Evolutionary conservation across 2,113 vertebrate genomes (phyloP).

Genomic region (Protobothrops mucrosquamatus): DNA sequence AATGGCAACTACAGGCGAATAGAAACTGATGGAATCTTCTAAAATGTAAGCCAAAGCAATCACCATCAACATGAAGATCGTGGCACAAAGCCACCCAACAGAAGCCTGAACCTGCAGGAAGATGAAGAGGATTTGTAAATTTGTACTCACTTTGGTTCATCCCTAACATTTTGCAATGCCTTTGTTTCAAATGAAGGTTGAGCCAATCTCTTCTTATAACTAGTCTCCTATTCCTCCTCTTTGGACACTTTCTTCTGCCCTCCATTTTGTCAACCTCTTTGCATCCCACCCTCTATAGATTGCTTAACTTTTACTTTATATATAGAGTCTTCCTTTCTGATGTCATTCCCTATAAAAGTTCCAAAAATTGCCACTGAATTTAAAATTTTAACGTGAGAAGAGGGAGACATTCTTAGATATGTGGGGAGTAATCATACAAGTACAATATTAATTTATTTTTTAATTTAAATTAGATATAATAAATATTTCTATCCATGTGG

Average conservation of each 20-base stretch:
- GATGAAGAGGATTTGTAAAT: background rate
- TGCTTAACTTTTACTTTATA: background rate
- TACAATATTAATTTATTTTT: background rate
- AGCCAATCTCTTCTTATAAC: background rate
- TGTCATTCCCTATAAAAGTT: background rate
- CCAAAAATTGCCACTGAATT: background rate
- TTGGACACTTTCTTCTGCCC: background rate
- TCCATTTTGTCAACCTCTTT: background rate
- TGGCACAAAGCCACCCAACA: conserved; percentile 72
- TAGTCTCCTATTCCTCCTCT: background rate
- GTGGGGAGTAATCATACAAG: background rate
- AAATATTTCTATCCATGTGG: background rate
- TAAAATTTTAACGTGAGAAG: background rate
- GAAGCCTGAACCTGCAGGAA: conserved; percentile 68
- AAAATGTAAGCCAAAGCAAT: conserved; percentile 70
- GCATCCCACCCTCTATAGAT: background rate
- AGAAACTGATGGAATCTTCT: conserved; percentile 59
- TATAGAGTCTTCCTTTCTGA: background rate
- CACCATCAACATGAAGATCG: conserved; percentile 67
- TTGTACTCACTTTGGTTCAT: background rate
- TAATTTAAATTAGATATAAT: background rate
- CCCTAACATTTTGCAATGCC: background rate
- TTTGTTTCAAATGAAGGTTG: background rate
- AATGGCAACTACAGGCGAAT: conserved; percentile 60
- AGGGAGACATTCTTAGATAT: background rate